phyloP scores from a whole-genome alignment of 1,140 invertebrate genomes.

The Drosophila albomicans region DNA sequence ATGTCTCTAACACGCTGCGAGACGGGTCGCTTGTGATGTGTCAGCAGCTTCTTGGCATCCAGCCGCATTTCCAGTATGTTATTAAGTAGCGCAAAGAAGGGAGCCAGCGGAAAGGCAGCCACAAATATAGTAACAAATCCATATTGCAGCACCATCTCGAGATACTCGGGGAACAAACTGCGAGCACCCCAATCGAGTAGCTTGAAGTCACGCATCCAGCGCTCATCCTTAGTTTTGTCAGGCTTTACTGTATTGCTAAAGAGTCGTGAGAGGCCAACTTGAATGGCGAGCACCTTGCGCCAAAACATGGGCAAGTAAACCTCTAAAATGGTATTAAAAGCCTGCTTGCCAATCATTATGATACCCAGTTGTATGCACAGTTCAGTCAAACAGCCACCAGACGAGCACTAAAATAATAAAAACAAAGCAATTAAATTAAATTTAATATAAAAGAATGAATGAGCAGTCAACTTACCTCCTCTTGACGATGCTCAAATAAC shows the following conservation, averaged over 20 bases:
- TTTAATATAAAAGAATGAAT: neutral
- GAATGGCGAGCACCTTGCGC: conserved; percentile 90
- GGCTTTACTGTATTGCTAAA: conserved; percentile 77
- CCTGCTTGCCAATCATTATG: conserved; percentile 98
- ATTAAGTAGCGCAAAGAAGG: conserved; percentile 94
- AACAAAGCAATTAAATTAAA: conserved; percentile 19
- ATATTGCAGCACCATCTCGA: conserved; percentile 98
- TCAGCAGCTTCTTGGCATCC: conserved; percentile 94
- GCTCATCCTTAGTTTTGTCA: conserved; percentile 85
- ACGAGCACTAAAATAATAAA: conserved; percentile 87
- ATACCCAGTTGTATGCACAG: conserved; percentile 96
- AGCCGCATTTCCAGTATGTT: conserved; percentile 95
- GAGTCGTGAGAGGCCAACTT: conserved; percentile 70
- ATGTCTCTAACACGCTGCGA: conserved; percentile 94
- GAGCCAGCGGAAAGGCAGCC: conserved; percentile 94
- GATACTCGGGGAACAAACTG: conserved; percentile 97
- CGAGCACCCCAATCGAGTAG: conserved; percentile 95
- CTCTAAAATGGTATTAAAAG: conserved; percentile 95
- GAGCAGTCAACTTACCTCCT: conserved; percentile 88
- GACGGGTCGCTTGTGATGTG: conserved; percentile 93
- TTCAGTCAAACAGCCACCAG: conserved; percentile 96
- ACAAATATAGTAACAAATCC: conserved; percentile 97
- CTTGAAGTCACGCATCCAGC: conserved; percentile 97
- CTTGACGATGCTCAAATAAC: conserved; percentile 92
- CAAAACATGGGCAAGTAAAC: conserved; percentile 91